phyloP scores from a whole-genome alignment of 1,140 invertebrate species.

The Zaprionus nigranus region DNA sequence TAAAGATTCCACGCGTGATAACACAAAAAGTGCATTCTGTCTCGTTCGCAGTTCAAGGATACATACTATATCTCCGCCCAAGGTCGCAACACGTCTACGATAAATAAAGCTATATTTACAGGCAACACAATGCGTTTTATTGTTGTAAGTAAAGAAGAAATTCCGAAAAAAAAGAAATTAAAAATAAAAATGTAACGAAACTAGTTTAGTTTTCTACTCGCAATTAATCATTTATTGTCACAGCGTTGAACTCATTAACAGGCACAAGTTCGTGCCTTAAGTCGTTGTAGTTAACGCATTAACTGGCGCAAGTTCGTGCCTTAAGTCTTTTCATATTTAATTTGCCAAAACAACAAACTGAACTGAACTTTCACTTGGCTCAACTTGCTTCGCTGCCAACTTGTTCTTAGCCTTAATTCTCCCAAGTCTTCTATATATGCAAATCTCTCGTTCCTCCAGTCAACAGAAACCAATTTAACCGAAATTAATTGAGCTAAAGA shows the following conservation, averaged over 20 bases:
- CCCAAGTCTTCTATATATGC: conserved; percentile 54
- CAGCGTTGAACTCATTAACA: conserved; percentile 62
- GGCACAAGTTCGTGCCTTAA: conserved; percentile 71
- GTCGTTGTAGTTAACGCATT: conserved; percentile 44
- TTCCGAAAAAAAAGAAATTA: not conserved
- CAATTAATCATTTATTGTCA: conserved; percentile 64
- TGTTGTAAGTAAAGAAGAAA: conserved; percentile 56
- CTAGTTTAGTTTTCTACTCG: conserved; percentile 49
- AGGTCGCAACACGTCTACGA: conserved; percentile 21
- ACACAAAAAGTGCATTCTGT: conserved; percentile 41
- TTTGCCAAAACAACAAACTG: conserved; percentile 16
- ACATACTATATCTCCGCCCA: conserved; percentile 16
- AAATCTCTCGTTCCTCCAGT: conserved; percentile 55
- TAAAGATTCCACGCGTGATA: conserved; percentile 34
- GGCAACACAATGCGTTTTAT: conserved; percentile 56
- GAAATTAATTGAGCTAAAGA: conserved; percentile 3
- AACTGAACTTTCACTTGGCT: conserved; percentile 47
- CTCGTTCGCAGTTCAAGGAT: conserved; percentile 75
- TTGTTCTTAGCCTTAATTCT: conserved; percentile 53
- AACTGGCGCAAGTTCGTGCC: conserved; percentile 38
- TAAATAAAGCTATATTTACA: conserved; percentile 2
- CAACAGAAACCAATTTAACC: conserved; percentile 58
- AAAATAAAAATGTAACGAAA: conserved; percentile 35
- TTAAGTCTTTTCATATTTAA: conserved; percentile 47
- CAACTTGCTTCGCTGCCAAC: conserved; percentile 10